Evolutionary conservation across 2,113 vertebrate genomes (phyloP).

Genomic region (Tamias sibiricus): DNA sequence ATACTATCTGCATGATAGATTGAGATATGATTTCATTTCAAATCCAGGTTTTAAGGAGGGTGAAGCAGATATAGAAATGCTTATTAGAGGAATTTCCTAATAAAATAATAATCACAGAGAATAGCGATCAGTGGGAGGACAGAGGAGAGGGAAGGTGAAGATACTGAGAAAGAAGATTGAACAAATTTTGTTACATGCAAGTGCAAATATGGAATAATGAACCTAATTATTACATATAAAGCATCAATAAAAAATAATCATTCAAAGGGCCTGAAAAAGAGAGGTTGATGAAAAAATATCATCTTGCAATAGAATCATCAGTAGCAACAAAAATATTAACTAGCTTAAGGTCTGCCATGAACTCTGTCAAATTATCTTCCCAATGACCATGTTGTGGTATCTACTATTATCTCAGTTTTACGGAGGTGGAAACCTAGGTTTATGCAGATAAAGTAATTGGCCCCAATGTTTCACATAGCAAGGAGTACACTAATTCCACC

Average conservation of each 20-base stretch:
- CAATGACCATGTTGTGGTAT: rapidly evolving
- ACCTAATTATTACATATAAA: no score
- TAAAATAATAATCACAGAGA: not conserved
- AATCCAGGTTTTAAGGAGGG: not conserved
- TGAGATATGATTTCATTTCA: not conserved
- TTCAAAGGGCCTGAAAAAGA: not conserved
- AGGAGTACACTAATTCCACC: not conserved
- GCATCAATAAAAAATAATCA: not conserved
- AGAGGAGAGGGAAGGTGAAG: no score
- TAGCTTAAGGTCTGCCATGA: not conserved
- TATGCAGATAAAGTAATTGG: not conserved
- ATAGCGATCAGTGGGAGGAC: no score
- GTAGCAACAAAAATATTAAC: not conserved
- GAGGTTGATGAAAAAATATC: not conserved
- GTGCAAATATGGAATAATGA: no score
- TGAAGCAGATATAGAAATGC: not conserved
- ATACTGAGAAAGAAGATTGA: no score
- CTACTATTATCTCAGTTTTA: not conserved
- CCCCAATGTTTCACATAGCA: not conserved
- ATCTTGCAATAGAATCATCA: not conserved
- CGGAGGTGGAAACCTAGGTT: not conserved
- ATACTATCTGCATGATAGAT: not conserved
- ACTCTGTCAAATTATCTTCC: not conserved
- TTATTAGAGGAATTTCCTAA: not conserved
- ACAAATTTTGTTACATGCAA: no score